phyloP scores from a whole-genome alignment of 2,113 vertebrate genomes.

The Spilogale gracilis region DNA sequence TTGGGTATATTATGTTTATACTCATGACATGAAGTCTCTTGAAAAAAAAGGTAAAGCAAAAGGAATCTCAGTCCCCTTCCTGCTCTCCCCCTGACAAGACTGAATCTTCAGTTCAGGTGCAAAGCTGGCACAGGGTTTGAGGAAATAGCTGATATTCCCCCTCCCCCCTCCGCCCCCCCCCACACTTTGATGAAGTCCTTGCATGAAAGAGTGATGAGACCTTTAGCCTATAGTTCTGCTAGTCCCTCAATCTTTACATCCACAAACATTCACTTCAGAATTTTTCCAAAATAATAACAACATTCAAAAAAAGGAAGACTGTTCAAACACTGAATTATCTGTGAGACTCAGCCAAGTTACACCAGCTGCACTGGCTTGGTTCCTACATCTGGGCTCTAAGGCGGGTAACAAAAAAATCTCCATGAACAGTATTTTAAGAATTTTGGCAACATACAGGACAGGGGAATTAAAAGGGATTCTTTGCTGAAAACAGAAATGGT shows the following conservation, averaged over 20 bases:
- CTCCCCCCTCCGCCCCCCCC: background rate
- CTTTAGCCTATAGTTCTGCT: constrained; percentile 18
- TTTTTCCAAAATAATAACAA: constrained; percentile 77
- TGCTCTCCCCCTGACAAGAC: background rate
- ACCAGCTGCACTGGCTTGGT: constrained; percentile 86
- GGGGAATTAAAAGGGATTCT: constrained; percentile 80
- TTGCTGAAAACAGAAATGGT: constrained; percentile 83
- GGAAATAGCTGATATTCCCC: background rate
- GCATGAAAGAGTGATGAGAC: background rate
- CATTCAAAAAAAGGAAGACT: constrained; percentile 58
- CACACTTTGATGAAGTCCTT: background rate
- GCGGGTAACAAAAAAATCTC: constrained; percentile 82
- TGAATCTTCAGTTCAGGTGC: background rate
- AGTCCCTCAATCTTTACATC: constrained; percentile 61
- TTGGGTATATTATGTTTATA: constrained; percentile 7
- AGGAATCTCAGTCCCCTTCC: background rate
- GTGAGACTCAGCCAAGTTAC: constrained; percentile 80
- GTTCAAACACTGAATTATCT: constrained; percentile 80
- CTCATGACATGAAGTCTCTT: background rate
- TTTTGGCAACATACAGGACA: constrained; percentile 82
- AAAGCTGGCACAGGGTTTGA: background rate
- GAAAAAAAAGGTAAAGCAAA: constrained; percentile 6
- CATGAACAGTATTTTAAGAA: constrained; percentile 87
- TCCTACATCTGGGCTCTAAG: constrained; percentile 86
- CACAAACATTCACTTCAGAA: background rate